phyloP scores from a whole-genome alignment of 2,113 vertebrate species.

The Mungos mungo region DNA sequence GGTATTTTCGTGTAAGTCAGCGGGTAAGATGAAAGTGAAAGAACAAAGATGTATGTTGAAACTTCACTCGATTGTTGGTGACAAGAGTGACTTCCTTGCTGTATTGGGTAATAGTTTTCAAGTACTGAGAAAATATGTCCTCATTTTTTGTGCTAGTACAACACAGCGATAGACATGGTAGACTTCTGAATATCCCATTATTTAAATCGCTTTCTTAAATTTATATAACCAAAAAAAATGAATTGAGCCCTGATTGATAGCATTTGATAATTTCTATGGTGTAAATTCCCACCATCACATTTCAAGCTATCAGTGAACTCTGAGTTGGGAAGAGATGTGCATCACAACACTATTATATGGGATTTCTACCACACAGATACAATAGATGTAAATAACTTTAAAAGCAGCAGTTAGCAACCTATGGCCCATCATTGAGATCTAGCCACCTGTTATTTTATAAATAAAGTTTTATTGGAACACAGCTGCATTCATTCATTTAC shows the following conservation, averaged over 20 bases:
- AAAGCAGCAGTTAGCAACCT: not conserved
- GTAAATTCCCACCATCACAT: not conserved
- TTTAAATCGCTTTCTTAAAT: slow-evolving; percentile 45
- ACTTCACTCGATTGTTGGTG: not conserved
- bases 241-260: not conserved
- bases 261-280: not conserved
- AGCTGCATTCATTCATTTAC: not conserved
- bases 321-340: not conserved
- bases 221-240: not conserved
- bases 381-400: not conserved
- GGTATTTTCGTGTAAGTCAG: slow-evolving; percentile 44
- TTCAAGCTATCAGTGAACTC: not conserved
- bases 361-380: not conserved
- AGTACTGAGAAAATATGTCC: not conserved
- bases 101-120: slow-evolving; percentile 31
- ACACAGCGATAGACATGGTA: not conserved
- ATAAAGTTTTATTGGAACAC: slow-evolving; percentile 23
- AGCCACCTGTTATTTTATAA: not conserved
- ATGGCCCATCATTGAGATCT: not conserved
- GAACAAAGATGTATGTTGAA: not conserved
- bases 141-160: slow-evolving; percentile 14
- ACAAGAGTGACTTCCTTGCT: not conserved
- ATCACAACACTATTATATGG: not conserved
- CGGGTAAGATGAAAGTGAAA: slow-evolving; percentile 48
- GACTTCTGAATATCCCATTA: not conserved